These are phyloP conservation scores for Otolemur garnettii DNA, from an alignment of 2,113 vertebrate species.

Conservation along the genomic window DNA sequence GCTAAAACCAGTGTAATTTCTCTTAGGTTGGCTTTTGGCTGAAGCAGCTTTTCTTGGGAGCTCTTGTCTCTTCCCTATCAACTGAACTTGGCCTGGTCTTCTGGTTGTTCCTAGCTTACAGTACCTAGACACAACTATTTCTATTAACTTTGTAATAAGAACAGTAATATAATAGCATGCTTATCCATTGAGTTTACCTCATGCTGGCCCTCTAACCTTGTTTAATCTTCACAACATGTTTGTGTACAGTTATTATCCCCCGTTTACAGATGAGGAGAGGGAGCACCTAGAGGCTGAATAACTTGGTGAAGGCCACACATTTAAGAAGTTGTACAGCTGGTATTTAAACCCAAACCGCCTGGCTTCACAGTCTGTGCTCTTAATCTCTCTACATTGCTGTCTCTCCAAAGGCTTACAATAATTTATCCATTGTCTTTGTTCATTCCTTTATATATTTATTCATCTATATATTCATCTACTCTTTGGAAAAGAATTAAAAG, in stretches of 20 bases:
- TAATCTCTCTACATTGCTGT: not conserved
- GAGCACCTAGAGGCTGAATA: not conserved
- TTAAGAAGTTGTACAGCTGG: not conserved
- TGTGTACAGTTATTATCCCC: not conserved
- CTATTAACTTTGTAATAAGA: not conserved
- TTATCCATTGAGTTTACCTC: not conserved
- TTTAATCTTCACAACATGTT: not conserved
- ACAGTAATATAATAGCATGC: not conserved
- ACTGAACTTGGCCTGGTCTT: not conserved
- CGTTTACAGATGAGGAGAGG: slow-evolving; percentile 25
- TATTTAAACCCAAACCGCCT: not conserved
- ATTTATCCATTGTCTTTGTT: slow-evolving; percentile 27
- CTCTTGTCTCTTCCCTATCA: slow-evolving; percentile 11
- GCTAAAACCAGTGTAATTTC: not conserved
- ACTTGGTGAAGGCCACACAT: not conserved
- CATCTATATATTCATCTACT: not conserved
- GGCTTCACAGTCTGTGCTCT: not conserved
- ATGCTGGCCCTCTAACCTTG: not conserved
- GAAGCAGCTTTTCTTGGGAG: slow-evolving; percentile 51
- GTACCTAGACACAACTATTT: slow-evolving; percentile 24
- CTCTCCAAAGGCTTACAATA: not conserved
- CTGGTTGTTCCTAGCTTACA: not conserved
- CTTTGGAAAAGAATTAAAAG: slow-evolving; percentile 19
- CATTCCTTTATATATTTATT: not conserved
- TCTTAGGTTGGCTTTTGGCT: slow-evolving; percentile 50